A percentile compares a stretch with the other conserved stretches of the same genome.
phyloP scores from a whole-genome alignment of 30 jellyfish, hydroid and myxozoan genomes.

The Clytia hemisphaerica region DNA sequence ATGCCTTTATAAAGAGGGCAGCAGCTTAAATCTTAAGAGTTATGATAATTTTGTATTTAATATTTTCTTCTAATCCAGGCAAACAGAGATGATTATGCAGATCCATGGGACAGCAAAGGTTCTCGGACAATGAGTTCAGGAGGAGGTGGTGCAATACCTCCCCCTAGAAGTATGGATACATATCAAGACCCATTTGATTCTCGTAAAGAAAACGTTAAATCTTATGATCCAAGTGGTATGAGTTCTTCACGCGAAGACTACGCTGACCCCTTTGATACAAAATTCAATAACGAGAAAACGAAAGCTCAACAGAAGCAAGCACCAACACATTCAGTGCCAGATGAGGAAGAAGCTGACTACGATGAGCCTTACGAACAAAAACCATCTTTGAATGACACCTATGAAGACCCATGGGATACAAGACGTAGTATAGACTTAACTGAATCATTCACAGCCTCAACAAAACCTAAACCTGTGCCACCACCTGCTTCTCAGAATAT shows the following conservation, averaged over 20 bases:
- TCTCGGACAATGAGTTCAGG: background rate
- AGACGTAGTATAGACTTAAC: background rate
- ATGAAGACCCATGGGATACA: constrained; percentile 89
- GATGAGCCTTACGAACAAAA: constrained; percentile 11
- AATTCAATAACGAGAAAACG: background rate
- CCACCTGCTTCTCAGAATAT: too few species aligned
- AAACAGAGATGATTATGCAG: constrained; percentile 58
- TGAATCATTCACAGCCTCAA: too few species aligned
- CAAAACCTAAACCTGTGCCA: constrained; percentile 49
- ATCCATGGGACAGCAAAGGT: constrained; percentile 86
- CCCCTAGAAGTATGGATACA: constrained; percentile 1
- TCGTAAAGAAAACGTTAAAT: too few species aligned
- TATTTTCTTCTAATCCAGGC: background rate
- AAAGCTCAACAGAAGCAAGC: background rate
- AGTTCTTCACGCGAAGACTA: background rate
- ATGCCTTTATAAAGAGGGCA: too few species aligned
- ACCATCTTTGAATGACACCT: constrained; percentile 36
- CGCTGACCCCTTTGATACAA: background rate
- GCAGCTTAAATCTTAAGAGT: too few species aligned
- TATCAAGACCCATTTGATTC: constrained; percentile 31
- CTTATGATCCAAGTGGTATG: too few species aligned
- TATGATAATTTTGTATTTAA: too few species aligned
- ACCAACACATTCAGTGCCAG: too few species aligned
- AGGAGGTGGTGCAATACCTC: background rate
- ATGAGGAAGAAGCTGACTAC: background rate